Evolutionary conservation across 2,888 invertebrate species (phyloP).

Genomic region (Watsonalla cultraria): DNA sequence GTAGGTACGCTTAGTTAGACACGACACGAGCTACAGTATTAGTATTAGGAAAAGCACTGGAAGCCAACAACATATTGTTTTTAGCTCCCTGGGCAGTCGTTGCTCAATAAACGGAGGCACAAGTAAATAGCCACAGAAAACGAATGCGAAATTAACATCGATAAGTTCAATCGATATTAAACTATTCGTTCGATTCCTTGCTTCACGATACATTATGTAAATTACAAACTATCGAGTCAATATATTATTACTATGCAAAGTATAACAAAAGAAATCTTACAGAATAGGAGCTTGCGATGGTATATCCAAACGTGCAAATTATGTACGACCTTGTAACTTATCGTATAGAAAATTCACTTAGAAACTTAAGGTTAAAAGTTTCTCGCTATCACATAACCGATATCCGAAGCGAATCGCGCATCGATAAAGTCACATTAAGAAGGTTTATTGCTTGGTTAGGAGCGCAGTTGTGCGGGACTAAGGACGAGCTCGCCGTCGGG

Average conservation of each 20-base stretch:
- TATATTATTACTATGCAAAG: constrained; percentile 36
- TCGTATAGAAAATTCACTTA: constrained; percentile 50
- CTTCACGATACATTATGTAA: constrained; percentile 20
- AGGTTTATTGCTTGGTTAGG: constrained; percentile 69
- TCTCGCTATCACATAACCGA: constrained; percentile 52
- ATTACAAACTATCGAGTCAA: constrained; percentile 27
- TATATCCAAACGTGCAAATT: constrained; percentile 70
- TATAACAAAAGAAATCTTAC: constrained; percentile 44
- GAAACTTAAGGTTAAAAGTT: constrained; percentile 33
- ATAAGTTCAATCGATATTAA: background rate
- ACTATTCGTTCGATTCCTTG: constrained; percentile 10
- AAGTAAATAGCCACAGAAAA: no score
- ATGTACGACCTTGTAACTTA: constrained; percentile 51
- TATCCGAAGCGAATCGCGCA: constrained; percentile 28
- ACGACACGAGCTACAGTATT: constrained; percentile 46
- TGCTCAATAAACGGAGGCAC: constrained; percentile 21
- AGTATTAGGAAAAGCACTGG: constrained; percentile 32
- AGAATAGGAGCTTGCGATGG: constrained; percentile 53
- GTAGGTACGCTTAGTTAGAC: constrained; percentile 44
- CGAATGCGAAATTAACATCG: no score
- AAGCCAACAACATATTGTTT: constrained; percentile 17
- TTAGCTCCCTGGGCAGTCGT: constrained; percentile 20
- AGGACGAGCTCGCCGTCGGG: constrained; percentile 80
- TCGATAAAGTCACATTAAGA: constrained; percentile 47
- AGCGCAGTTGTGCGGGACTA: constrained; percentile 81